Percentiles rank a stretch among this genome's conserved stretches.
Conservation (phyloP, 2,113 vertebrate species). For the Arvicanthis niloticus region DNA sequence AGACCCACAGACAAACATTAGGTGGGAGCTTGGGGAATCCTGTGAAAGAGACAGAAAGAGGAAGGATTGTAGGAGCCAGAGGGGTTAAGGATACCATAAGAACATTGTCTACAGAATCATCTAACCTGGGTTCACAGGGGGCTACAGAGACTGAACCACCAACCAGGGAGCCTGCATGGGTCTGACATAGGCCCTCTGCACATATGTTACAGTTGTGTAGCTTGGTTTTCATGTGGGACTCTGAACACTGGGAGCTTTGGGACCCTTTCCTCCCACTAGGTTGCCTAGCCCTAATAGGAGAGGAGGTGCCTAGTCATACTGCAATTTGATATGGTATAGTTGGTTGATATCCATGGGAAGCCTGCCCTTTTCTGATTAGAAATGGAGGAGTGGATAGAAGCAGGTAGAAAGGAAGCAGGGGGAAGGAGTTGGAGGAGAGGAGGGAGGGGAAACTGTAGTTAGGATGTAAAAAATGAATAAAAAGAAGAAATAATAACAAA, state of each 20-base stretch:
- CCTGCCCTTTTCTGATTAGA: neutral
- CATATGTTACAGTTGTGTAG: neutral
- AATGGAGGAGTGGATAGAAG: neutral
- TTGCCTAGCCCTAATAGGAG: neutral
- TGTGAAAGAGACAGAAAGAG: neutral
- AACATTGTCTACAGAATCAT: neutral
- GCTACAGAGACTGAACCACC: neutral
- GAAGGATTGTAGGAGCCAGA: neutral
- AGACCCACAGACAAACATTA: neutral
- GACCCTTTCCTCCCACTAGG: neutral
- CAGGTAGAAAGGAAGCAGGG: neutral
- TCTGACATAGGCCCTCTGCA: neutral
- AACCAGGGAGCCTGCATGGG: neutral
- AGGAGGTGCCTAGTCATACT: neutral
- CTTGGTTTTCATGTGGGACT: neutral
- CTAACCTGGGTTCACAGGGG: neutral
- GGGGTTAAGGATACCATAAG: neutral
- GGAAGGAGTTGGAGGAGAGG: neutral
- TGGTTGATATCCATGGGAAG: neutral
- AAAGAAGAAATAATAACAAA: conserved; percentile 28
- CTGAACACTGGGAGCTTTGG: neutral
- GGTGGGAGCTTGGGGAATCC: neutral
- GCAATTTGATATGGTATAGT: neutral
- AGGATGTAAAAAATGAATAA: neutral
- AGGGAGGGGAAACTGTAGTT: neutral